A percentile compares a stretch with the other conserved stretches of the same genome.
Conservation (phyloP, 2,113 vertebrate species). For the Sylvia atricapilla region DNA sequence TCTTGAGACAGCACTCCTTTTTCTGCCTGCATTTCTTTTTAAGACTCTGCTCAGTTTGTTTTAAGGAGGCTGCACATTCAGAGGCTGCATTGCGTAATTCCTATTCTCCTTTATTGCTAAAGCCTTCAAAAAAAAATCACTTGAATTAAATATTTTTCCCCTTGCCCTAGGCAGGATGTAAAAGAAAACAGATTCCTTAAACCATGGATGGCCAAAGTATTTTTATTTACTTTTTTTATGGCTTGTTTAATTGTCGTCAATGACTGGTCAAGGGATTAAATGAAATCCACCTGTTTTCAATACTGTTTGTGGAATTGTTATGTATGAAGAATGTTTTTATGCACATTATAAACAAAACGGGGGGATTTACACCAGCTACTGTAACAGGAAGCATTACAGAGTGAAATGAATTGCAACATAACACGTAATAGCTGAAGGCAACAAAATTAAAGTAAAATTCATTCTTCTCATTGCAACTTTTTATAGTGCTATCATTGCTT, state of each 20-base stretch:
- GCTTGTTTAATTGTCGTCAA: neutral
- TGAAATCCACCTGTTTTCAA: neutral
- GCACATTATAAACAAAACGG: neutral
- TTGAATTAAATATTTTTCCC: neutral
- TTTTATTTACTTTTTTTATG: neutral
- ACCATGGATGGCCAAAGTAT: neutral
- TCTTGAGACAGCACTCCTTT: neutral
- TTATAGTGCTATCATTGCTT: neutral
- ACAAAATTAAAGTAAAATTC: neutral
- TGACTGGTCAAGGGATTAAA: neutral
- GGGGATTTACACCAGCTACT: neutral
- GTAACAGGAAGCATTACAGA: constrained; percentile 35
- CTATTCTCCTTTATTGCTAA: neutral
- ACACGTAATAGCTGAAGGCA: neutral
- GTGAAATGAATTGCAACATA: neutral
- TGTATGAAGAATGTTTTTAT: neutral
- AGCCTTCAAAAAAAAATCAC: neutral
- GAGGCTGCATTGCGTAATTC: neutral
- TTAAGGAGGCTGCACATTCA: neutral
- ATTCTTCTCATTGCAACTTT: neutral
- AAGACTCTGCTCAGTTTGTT: neutral
- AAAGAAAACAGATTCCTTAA: neutral
- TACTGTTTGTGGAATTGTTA: neutral
- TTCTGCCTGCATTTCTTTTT: neutral
- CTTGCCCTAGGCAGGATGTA: neutral